A percentile compares a stretch with the other conserved stretches of the same genome.
phyloP scores from a whole-genome alignment of 2,797 vertebrate genomes.

The Epinephelus awoara region DNA sequence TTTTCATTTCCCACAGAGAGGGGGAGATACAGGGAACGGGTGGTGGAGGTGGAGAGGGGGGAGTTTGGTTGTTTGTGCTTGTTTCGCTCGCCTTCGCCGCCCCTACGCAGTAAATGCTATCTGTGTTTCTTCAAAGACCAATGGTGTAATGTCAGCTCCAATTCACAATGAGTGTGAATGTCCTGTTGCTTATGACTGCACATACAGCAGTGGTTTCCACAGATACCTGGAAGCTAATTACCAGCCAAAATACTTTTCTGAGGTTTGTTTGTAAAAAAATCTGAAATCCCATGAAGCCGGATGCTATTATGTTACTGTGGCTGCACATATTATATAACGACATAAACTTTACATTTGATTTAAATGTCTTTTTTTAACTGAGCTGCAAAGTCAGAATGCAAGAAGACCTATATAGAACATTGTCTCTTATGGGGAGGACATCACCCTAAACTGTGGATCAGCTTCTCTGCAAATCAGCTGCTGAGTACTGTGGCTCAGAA shows the following conservation, averaged over 20 bases:
- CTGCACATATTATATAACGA: not conserved
- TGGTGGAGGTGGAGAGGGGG: not conserved
- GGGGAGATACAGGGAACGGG: slow-evolving; percentile 22
- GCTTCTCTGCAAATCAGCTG: not conserved
- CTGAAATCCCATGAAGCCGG: not conserved
- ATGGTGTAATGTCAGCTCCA: slow-evolving; percentile 28
- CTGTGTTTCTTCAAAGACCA: slow-evolving; percentile 37
- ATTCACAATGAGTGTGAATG: slow-evolving; percentile 5
- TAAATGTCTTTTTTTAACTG: not conserved
- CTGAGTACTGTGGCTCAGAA: too few relatives aligned
- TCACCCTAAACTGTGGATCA: not conserved
- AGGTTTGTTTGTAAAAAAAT: slow-evolving; percentile 13
- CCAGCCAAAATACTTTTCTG: slow-evolving; percentile 9
- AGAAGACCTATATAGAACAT: not conserved
- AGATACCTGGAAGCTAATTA: slow-evolving; percentile 37
- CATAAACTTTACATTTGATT: not conserved
- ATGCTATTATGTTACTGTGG: not conserved
- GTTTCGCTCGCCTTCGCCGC: slow-evolving; percentile 8
- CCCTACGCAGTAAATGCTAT: slow-evolving; percentile 11
- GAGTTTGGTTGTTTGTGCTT: slow-evolving; percentile 61
- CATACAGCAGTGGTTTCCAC: slow-evolving; percentile 15
- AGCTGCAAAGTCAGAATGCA: not conserved
- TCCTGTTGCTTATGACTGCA: slow-evolving; percentile 10
- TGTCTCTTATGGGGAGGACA: not conserved
- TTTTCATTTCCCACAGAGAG: slow-evolving; percentile 76